Conservation (phyloP, 2,797 vertebrate species). For the Pelodytes ibericus region DNA sequence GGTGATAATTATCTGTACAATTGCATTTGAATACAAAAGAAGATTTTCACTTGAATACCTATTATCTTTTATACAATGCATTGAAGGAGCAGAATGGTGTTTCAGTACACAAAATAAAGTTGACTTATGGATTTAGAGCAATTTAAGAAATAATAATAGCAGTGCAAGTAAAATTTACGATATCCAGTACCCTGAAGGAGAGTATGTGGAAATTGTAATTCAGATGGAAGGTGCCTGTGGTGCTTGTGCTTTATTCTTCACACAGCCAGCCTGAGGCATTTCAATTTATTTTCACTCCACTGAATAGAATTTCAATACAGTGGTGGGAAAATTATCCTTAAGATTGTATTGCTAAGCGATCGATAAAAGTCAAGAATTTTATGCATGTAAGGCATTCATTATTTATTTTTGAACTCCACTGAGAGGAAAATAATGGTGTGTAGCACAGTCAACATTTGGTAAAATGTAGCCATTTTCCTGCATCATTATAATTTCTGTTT, state of each 20-base stretch:
- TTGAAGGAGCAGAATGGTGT: background rate
- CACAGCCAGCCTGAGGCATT: slow-evolving; percentile 37
- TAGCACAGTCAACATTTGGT: background rate
- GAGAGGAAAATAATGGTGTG: background rate
- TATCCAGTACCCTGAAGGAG: slow-evolving; percentile 32
- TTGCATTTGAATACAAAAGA: background rate
- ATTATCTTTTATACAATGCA: background rate
- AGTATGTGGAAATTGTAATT: slow-evolving; percentile 42
- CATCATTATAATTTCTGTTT: too few species aligned
- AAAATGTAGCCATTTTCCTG: too few species aligned
- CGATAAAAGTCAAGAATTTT: slow-evolving; percentile 29
- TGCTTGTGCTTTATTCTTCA: slow-evolving; percentile 46
- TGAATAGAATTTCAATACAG: slow-evolving; percentile 35
- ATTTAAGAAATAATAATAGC: slow-evolving; percentile 37
- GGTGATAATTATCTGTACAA: background rate
- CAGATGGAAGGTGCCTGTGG: slow-evolving; percentile 42
- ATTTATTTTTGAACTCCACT: slow-evolving; percentile 35
- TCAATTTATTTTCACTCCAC: slow-evolving; percentile 42
- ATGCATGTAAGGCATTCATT: slow-evolving; percentile 44
- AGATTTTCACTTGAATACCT: background rate
- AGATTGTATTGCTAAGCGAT: slow-evolving; percentile 27
- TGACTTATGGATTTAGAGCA: slow-evolving; percentile 27
- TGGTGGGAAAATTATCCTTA: slow-evolving; percentile 37
- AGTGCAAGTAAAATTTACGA: slow-evolving; percentile 32
- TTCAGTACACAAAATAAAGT: slow-evolving; percentile 17